Evolutionary conservation across 2,797 vertebrate genomes (phyloP).

Genomic region (Novumbra hubbsi): DNA sequence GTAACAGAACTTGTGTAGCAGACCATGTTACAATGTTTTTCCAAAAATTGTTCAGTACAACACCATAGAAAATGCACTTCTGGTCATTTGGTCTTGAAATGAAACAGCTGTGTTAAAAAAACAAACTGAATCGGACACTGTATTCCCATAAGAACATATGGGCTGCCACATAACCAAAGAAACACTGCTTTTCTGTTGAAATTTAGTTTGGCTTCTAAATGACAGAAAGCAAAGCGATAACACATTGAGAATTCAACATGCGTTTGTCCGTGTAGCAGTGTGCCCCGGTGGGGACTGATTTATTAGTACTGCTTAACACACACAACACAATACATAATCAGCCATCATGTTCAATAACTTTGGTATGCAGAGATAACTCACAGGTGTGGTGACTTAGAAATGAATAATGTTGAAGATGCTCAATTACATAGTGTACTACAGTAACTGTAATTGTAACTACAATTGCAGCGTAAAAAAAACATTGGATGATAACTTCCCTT

Average conservation of each 20-base stretch:
- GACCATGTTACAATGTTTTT: too few species aligned
- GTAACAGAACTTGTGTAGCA: too few species aligned
- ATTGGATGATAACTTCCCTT: slow-evolving; percentile 50
- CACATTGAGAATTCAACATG: neutral
- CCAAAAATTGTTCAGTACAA: too few species aligned
- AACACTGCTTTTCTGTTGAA: too few species aligned
- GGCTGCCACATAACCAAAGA: too few species aligned
- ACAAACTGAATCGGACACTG: too few species aligned
- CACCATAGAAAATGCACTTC: too few species aligned
- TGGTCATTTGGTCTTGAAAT: too few species aligned
- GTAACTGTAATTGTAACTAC: neutral
- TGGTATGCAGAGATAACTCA: slow-evolving; percentile 53
- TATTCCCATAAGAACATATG: too few species aligned
- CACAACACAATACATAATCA: slow-evolving; percentile 55
- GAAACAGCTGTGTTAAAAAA: too few species aligned
- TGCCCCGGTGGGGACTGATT: slow-evolving; percentile 38
- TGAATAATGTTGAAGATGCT: slow-evolving; percentile 40
- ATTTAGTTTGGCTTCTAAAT: too few species aligned
- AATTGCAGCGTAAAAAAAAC: slow-evolving; percentile 25
- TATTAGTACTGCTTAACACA: slow-evolving; percentile 59
- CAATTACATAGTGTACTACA: slow-evolving; percentile 39
- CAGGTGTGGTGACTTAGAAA: slow-evolving; percentile 43
- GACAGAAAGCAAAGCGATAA: neutral
- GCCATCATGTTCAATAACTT: slow-evolving; percentile 68
- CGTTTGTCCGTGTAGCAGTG: too few species aligned